Percentiles rank a stretch among this genome's conserved stretches.
phyloP scores from a whole-genome alignment of 2,113 vertebrate genomes.

The Larimichthys crocea region DNA sequence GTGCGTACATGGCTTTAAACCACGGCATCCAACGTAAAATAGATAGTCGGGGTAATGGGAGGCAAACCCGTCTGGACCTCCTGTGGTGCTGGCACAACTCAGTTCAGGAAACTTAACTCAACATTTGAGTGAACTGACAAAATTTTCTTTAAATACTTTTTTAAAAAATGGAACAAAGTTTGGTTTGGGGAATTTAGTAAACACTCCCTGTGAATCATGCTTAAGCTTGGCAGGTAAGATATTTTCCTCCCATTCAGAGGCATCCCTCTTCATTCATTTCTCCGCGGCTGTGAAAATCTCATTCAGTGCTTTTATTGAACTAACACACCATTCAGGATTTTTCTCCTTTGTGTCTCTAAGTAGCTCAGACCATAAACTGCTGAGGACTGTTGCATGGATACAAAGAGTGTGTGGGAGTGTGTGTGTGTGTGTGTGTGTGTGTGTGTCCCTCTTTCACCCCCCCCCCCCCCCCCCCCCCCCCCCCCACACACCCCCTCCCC shows the following conservation, averaged over 20 bases:
- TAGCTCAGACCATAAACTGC: conserved; percentile 62
- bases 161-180: background rate
- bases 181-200: conserved; percentile 21
- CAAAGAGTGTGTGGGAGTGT: conserved; percentile 44
- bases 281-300: conserved; percentile 59
- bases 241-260: conserved; percentile 56
- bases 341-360: conserved; percentile 64
- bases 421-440: conserved; percentile 16
- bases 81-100: no score
- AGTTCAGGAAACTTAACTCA: background rate
- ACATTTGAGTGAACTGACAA: background rate
- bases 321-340: conserved; percentile 68
- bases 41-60: no score
- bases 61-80: background rate
- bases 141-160: background rate
- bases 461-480: background rate
- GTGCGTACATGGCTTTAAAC: no score
- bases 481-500: background rate
- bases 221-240: conserved; percentile 33
- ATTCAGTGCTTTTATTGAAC: conserved; percentile 66
- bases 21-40: no score
- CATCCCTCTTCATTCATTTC: conserved; percentile 64
- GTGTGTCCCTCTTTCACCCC: background rate
- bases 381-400: conserved; percentile 69
- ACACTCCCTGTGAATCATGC: conserved; percentile 17